These are phyloP conservation scores for Hydropsyche tenuis DNA, from an alignment of 1,140 invertebrate genomes.

Conservation along the genomic window DNA sequence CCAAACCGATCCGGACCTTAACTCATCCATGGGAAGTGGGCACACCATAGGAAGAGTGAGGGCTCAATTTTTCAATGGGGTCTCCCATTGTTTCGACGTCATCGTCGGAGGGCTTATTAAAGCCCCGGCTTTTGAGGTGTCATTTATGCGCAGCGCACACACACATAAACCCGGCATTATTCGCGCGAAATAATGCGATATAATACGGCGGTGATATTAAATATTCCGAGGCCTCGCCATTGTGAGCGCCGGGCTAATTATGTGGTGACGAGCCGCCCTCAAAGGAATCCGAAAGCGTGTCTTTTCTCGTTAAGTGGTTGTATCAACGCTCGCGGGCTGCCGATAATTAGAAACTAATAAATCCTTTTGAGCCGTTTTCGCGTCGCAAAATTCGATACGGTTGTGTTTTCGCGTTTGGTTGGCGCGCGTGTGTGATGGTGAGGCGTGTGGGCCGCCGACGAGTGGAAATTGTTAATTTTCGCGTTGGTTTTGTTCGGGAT, in stretches of 20 bases:
- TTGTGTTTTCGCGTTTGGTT: neutral
- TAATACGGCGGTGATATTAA: too few relatives aligned
- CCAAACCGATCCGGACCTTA: neutral
- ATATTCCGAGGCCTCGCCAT: neutral
- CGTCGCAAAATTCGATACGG: neutral
- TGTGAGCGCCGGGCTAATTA: conserved; percentile 22
- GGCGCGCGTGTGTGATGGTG: too few relatives aligned
- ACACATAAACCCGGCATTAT: conserved; percentile 16
- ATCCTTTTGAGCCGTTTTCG: conserved; percentile 30
- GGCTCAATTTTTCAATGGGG: conserved; percentile 22
- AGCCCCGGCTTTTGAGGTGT: conserved; percentile 40
- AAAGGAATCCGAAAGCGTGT: conserved; percentile 24
- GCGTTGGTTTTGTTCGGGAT: too few relatives aligned
- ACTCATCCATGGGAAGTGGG: conserved; percentile 2
- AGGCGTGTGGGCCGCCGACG: too few relatives aligned
- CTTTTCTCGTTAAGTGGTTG: conserved; percentile 13
- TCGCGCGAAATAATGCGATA: too few relatives aligned
- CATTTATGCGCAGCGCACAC: conserved; percentile 36
- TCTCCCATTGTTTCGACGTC: conserved; percentile 11
- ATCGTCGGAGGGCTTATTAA: conserved; percentile 36
- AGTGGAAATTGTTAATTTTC: too few relatives aligned
- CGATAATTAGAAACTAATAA: conserved; percentile 41
- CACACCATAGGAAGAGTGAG: neutral
- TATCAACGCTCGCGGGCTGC: conserved; percentile 22
- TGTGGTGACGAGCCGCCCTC: conserved; percentile 15